Percentiles rank a stretch among this genome's conserved stretches.
Evolutionary conservation across 2,797 vertebrate genomes (phyloP).

Genomic region (Liparis tanakae): DNA sequence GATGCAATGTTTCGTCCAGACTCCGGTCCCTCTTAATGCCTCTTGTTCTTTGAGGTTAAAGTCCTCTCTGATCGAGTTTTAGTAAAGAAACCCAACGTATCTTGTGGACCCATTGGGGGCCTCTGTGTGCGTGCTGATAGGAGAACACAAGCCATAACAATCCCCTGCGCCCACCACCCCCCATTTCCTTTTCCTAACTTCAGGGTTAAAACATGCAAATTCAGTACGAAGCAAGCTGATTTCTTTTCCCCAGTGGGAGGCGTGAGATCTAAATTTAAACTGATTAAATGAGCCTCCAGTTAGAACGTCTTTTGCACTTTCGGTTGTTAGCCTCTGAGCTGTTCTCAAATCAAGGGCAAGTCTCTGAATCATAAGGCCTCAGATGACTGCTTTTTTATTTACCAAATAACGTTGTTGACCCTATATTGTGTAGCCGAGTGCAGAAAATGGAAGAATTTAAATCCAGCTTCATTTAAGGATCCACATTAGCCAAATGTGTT

Average conservation of each 20-base stretch:
- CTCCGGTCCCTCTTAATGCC: slow-evolving; percentile 53
- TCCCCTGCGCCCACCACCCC: slow-evolving; percentile 21
- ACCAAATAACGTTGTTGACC: slow-evolving; percentile 53
- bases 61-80: slow-evolving; percentile 56
- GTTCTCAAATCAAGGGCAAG: slow-evolving; percentile 77
- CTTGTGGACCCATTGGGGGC: slow-evolving; percentile 40
- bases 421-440: slow-evolving; percentile 5
- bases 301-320: slow-evolving; percentile 74
- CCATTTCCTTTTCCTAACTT: slow-evolving; percentile 42
- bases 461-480: slow-evolving; percentile 19
- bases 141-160: slow-evolving; percentile 37
- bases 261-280: slow-evolving; percentile 79
- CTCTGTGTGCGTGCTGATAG: slow-evolving; percentile 45
- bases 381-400: slow-evolving; percentile 64
- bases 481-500: slow-evolving; percentile 7
- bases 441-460: slow-evolving; percentile 26
- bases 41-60: slow-evolving; percentile 71
- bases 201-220: slow-evolving; percentile 72
- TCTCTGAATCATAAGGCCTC: slow-evolving; percentile 70
- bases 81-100: slow-evolving; percentile 53
- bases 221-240: slow-evolving; percentile 64
- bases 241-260: slow-evolving; percentile 74
- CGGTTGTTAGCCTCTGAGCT: slow-evolving; percentile 73
- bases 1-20: slow-evolving; percentile 49
- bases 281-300: slow-evolving; percentile 77